A percentile compares a stretch with the other conserved stretches of the same genome.
These are phyloP conservation scores for Diadophis punctatus DNA, from an alignment of 2,113 vertebrate genomes.

Conservation along the genomic window DNA sequence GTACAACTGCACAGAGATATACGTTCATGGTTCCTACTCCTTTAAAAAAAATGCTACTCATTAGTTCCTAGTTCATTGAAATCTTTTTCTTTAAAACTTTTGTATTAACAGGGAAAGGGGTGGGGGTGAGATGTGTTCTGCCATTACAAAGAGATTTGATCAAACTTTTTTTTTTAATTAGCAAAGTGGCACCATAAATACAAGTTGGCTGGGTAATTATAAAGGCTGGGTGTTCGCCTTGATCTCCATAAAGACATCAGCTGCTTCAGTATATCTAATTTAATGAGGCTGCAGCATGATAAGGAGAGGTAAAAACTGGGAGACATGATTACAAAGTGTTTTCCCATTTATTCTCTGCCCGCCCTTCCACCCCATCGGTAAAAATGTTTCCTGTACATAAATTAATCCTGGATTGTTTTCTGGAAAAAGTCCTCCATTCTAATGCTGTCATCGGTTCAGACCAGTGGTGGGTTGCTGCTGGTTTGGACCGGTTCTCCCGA, in stretches of 20 bases:
- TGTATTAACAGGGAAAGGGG: neutral
- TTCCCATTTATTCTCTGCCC: constrained; percentile 27
- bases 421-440: neutral
- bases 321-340: constrained; percentile 47
- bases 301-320: constrained; percentile 45
- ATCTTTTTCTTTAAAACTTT: neutral
- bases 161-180: constrained; percentile 56
- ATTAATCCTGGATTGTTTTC: neutral
- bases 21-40: neutral
- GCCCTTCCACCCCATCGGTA: neutral
- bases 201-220: constrained; percentile 58
- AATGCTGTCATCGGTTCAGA: neutral
- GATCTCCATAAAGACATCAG: constrained; percentile 63
- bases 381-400: neutral
- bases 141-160: constrained; percentile 42
- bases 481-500: no score
- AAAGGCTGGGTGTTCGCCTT: constrained; percentile 56
- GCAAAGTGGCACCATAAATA: constrained; percentile 65
- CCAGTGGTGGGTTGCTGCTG: no score
- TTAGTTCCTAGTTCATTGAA: neutral
- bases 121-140: constrained; percentile 4
- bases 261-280: constrained; percentile 67
- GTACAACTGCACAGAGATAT: neutral
- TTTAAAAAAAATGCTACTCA: neutral
- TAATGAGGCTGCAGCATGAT: constrained; percentile 63